These are phyloP conservation scores for Diplolepis rosae DNA, from an alignment of 2,888 invertebrate species.

Conservation along the genomic window DNA sequence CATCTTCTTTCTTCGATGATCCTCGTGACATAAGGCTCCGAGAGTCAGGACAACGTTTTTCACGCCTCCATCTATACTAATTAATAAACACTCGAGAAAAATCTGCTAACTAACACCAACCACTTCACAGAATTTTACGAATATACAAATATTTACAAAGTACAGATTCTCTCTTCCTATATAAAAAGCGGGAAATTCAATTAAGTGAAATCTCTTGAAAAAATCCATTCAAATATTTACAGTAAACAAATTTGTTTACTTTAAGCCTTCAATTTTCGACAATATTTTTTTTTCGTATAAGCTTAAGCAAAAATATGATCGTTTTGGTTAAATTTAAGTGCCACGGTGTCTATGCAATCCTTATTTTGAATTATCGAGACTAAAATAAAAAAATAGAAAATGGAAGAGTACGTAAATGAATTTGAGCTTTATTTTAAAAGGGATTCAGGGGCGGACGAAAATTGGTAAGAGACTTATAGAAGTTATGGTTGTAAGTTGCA, in stretches of 20 bases:
- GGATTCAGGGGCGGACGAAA: neutral
- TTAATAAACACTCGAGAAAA: conserved; percentile 24
- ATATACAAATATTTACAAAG: too few relatives aligned
- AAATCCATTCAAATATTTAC: too few relatives aligned
- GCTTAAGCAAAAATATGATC: too few relatives aligned
- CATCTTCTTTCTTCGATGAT: conserved; percentile 64
- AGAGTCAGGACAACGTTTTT: neutral
- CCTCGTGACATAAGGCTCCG: conserved; percentile 18
- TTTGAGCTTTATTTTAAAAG: neutral
- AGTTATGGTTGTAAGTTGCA: conserved; percentile 2
- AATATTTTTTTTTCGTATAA: too few relatives aligned
- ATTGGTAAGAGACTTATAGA: neutral
- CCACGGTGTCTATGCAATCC: too few relatives aligned
- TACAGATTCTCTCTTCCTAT: neutral
- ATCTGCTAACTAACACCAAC: too few relatives aligned
- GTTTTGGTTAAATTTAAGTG: too few relatives aligned
- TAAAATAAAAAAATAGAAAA: too few relatives aligned
- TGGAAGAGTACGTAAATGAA: neutral
- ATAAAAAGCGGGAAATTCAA: neutral
- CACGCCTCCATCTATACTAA: conserved; percentile 19
- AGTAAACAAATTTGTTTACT: too few relatives aligned
- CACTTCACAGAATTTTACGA: too few relatives aligned
- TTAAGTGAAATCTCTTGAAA: too few relatives aligned
- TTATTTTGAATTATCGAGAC: neutral
- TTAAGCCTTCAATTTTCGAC: too few relatives aligned